Evolutionary conservation across 2,888 invertebrate species (phyloP).

Genomic region (Drosophila prostipennis): DNA sequence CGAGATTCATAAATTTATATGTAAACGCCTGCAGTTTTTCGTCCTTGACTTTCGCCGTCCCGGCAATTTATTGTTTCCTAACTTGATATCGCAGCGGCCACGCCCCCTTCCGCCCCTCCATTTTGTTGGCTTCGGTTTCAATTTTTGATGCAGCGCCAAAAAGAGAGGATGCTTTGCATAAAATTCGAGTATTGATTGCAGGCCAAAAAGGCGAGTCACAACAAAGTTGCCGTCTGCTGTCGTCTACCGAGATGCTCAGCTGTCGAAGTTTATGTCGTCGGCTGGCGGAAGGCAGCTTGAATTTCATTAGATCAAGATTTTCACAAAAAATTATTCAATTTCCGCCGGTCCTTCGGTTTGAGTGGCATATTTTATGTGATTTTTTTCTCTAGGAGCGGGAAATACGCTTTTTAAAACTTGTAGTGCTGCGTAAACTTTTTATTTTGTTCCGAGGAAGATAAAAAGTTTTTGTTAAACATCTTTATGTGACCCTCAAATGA

Average conservation of each 20-base stretch:
- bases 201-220: slow-evolving; percentile 53
- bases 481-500: not conserved
- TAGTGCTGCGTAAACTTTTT: not conserved
- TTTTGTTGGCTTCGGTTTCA: slow-evolving; percentile 32
- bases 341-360: not conserved
- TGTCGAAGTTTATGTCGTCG: slow-evolving; percentile 21
- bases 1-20: slow-evolving; percentile 70
- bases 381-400: not conserved
- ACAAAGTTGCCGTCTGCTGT: slow-evolving; percentile 28
- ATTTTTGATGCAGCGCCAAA: slow-evolving; percentile 71
- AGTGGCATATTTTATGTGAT: slow-evolving; percentile 1
- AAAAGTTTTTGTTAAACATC: not conserved
- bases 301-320: slow-evolving; percentile 28
- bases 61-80: slow-evolving; percentile 71
- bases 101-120: slow-evolving; percentile 48
- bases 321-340: slow-evolving; percentile 25
- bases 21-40: slow-evolving; percentile 60
- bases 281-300: slow-evolving; percentile 18
- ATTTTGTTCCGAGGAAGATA: not conserved
- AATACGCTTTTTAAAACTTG: not conserved
- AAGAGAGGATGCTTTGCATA: slow-evolving; percentile 58
- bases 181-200: slow-evolving; percentile 65
- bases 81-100: slow-evolving; percentile 61
- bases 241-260: slow-evolving; percentile 15
- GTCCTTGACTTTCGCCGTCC: slow-evolving; percentile 30